Base-by-base conservation (phyloP, 2,113 vertebrate species). In the Cettia cetti region DNA sequence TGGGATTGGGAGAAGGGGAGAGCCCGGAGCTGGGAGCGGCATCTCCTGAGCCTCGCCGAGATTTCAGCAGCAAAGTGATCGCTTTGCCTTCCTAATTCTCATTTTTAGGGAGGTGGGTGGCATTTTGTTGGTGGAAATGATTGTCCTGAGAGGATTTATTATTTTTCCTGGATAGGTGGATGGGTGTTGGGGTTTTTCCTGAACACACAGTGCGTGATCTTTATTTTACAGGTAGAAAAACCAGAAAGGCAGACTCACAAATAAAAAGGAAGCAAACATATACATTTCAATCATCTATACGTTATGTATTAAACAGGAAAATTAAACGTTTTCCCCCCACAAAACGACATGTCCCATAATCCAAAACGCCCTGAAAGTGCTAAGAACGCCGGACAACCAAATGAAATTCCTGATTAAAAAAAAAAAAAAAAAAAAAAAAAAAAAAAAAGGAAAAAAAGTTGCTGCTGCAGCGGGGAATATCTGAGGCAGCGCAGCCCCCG, bases 171-270 rank as follows among this genome's bases (percentile, higher is more conserved):
- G 8, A 1, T 8, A 1, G 24, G 7, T 27, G 33, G 26, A 3
- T 56, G 56, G 26, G 12, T 39, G 3, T 8, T 56, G 31, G 13
- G 20, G 9, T 1, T 80, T 65, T 14, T 15, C 0, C 11, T 60
- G 2, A 2, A 4, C 11, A 1, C 2, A 1, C 13, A 6, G 4
- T 0, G 9, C 12, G n/a, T 8, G 15, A 47, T 63, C 11, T 69
- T 87, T 90, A 53, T 82, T 89, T 85, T 30, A 22, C 0, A 0
- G 1, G 52, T 26, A 4, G 57, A 64, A 88, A 90, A 6, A 2
- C 15, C 15, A 16, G 3, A 16, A 56, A 44, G 45, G 9, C 2
- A 65, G 82, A 24, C 4, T 42, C 60, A 18, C 33, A 1, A 50
- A 57, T 47, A 57, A 53, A n/a, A 90, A 57, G 8, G 40, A 68